A percentile compares a stretch with the other conserved stretches of the same genome.
Evolutionary conservation across 2,113 vertebrate species (phyloP).

Genomic region (Vulpes vulpes): DNA sequence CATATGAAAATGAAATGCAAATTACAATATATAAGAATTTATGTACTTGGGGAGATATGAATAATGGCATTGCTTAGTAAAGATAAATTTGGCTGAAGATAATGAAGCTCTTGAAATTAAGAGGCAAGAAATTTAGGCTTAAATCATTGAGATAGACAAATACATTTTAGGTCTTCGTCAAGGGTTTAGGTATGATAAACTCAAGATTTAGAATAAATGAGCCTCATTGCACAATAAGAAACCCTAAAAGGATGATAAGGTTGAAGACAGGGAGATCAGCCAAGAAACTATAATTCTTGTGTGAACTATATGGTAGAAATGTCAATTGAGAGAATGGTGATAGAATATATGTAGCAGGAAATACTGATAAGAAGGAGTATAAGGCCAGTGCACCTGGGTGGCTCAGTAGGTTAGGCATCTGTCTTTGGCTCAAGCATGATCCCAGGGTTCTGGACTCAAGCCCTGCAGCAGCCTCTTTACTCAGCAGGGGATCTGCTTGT

Average conservation of each 20-base stretch:
- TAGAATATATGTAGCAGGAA: background rate
- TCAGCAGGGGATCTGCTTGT: background rate
- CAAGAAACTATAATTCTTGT: background rate
- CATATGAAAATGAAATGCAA: slow-evolving; percentile 53
- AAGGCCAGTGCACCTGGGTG: background rate
- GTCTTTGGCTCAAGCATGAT: background rate
- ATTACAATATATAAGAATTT: slow-evolving; percentile 29
- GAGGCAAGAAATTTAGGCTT: background rate
- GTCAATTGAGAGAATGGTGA: background rate
- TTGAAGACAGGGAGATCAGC: background rate
- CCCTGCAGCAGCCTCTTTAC: background rate
- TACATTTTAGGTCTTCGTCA: slow-evolving; percentile 38
- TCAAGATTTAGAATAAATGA: slow-evolving; percentile 32
- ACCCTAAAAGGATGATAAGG: background rate
- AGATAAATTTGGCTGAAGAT: background rate
- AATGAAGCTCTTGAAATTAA: background rate
- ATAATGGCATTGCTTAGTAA: background rate
- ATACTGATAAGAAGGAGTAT: background rate
- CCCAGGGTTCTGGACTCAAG: background rate
- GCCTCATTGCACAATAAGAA: background rate
- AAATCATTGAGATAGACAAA: background rate
- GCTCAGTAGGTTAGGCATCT: background rate
- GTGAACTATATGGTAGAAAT: background rate
- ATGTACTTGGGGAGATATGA: background rate
- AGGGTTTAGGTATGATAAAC: slow-evolving; percentile 25